Evolutionary conservation across 2,113 vertebrate genomes (phyloP).

Genomic region (Microtus richardsoni): DNA sequence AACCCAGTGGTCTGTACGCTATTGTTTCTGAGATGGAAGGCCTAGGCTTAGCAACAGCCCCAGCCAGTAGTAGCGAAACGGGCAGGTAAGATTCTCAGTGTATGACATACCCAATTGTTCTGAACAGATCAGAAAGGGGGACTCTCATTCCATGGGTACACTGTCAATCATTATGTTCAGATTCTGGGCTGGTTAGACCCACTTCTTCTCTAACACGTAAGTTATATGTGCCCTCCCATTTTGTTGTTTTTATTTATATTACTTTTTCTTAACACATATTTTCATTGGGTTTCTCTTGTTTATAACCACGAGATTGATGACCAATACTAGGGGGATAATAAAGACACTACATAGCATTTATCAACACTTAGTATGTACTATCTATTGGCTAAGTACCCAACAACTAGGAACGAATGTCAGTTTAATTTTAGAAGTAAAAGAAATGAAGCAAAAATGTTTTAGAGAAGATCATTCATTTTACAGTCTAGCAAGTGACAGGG

Average conservation of each 20-base stretch:
- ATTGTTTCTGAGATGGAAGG: background rate
- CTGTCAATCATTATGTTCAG: background rate
- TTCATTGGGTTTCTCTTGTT: background rate
- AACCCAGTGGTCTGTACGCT: background rate
- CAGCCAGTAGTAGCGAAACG: background rate
- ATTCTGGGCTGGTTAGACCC: background rate
- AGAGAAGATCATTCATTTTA: background rate
- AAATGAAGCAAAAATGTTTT: background rate
- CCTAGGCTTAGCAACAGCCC: background rate
- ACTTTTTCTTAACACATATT: background rate
- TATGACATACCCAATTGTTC: background rate
- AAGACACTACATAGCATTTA: background rate
- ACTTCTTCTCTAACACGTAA: background rate
- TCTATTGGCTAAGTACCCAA: background rate
- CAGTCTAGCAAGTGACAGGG: background rate
- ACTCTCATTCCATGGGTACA: background rate
- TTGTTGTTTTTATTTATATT: constrained; percentile 21
- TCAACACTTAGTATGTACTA: background rate
- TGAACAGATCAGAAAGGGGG: background rate
- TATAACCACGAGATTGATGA: background rate
- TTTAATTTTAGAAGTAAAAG: background rate
- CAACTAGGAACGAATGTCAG: background rate
- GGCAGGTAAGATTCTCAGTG: background rate
- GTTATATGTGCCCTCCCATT: background rate
- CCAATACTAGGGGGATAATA: background rate